Base-by-base conservation (phyloP, 2,113 vertebrate genomes). In the Sylvia atricapilla region DNA sequence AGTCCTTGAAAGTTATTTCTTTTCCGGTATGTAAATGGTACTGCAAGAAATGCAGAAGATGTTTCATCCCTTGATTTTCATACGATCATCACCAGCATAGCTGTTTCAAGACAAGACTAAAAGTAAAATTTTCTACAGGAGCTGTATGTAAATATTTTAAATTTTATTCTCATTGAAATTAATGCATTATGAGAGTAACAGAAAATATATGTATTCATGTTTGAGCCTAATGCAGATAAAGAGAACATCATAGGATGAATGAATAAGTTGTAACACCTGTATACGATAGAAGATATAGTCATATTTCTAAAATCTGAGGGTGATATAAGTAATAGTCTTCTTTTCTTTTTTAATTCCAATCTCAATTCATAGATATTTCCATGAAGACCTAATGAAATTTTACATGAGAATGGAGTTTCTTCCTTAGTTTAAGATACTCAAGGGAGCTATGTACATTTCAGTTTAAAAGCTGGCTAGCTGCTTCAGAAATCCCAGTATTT, bases 1-100 rank as follows among this genome's bases (percentile, higher is more conserved):
- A 72, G 90, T 89, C n/a, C 52, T 76, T 96, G 33, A 21, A 93
- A 93, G 44, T 68, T 84, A 39, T 53, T 89, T 55, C 24, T 87
- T 85, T 83, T 83, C 7, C 10, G 19, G 33, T 66, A 77, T 74
- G 25, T 69, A 93, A 90, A 93, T 77, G 11, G 4, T 82, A 19
- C 49, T 50, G 43, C 49, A 88, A 46, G 46, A 75, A 90, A 66
- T 41, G 24, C 15, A 86, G 77, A 96, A 77, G 66, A 35, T 89
- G 44, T 55, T 82, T 91, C 24, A 79, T 72, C 13, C 21, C 13
- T 70, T 84, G 6, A 33, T 79, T 96, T 90, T 73, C 52, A 39
- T 76, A 25, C 0, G 0, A n/a, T 75, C 22, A 76, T 69, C 33
- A 62, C 3, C 4, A 6, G 33, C 21, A 70, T 24, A 53, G 9